Evolutionary conservation across 1,140 invertebrate species (phyloP).

Genomic region (Araneus ventricosus): DNA sequence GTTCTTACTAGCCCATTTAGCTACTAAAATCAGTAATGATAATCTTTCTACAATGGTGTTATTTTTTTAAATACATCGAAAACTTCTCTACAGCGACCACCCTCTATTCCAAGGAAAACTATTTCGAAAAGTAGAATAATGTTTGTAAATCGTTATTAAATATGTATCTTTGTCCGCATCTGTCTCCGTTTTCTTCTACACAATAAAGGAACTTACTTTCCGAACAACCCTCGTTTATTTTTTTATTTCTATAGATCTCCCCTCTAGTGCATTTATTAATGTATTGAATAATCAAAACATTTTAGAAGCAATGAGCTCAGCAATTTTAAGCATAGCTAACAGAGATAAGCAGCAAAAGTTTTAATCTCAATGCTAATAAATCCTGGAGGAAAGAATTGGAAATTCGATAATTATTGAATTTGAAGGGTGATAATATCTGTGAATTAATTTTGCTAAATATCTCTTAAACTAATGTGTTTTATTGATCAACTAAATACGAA

Average conservation of each 20-base stretch:
- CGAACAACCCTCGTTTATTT: too few relatives aligned
- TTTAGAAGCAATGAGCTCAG: neutral
- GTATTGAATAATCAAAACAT: neutral
- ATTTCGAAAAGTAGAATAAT: too few relatives aligned
- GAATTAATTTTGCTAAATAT: neutral
- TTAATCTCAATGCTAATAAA: constrained; percentile 5
- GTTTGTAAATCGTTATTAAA: too few relatives aligned
- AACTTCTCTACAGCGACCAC: too few relatives aligned
- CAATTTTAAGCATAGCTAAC: neutral
- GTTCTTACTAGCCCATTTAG: too few relatives aligned
- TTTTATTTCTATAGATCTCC: neutral
- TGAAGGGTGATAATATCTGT: neutral
- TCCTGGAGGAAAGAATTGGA: neutral
- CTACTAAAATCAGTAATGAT: too few relatives aligned
- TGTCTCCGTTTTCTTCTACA: too few relatives aligned
- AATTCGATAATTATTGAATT: neutral
- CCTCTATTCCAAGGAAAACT: too few relatives aligned
- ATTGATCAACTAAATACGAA: neutral
- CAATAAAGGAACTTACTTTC: too few relatives aligned
- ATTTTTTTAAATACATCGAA: too few relatives aligned
- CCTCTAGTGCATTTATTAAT: neutral
- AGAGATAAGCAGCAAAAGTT: neutral
- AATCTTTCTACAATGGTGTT: too few relatives aligned
- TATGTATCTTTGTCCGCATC: too few relatives aligned
- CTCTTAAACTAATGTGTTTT: neutral